These are phyloP conservation scores for Rhabdophis nuchalis DNA, from an alignment of 2,797 vertebrate species.

Conservation along the genomic window DNA sequence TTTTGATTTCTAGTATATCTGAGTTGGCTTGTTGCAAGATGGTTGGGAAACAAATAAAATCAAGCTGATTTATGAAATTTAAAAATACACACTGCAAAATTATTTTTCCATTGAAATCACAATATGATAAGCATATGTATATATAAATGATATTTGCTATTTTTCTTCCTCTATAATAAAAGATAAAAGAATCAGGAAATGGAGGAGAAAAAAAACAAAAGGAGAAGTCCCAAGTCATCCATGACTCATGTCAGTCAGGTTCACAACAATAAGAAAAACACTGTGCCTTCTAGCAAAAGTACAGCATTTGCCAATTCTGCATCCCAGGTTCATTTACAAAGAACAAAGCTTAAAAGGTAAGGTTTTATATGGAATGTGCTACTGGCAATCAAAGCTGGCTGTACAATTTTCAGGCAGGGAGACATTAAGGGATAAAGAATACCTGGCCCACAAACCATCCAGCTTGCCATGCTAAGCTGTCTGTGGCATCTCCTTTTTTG, in stretches of 20 bases:
- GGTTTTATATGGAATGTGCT: neutral
- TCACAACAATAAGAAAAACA: slow-evolving; percentile 75
- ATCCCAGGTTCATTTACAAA: slow-evolving; percentile 79
- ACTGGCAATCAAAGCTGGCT: neutral
- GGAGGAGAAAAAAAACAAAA: slow-evolving; percentile 91
- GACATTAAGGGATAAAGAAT: neutral
- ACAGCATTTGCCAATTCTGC: slow-evolving; percentile 76
- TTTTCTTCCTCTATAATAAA: slow-evolving; percentile 27
- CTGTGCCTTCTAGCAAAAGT: slow-evolving; percentile 76
- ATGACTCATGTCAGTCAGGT: slow-evolving; percentile 73
- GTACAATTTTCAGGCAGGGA: neutral
- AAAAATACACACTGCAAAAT: neutral
- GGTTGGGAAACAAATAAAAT: neutral
- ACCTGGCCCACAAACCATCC: neutral
- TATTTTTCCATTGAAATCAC: neutral
- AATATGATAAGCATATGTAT: neutral
- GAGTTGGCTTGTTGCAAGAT: neutral
- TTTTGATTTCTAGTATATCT: neutral
- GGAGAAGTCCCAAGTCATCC: slow-evolving; percentile 85
- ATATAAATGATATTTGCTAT: neutral
- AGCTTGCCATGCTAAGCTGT: neutral
- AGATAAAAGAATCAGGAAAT: slow-evolving; percentile 66
- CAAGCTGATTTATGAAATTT: neutral
- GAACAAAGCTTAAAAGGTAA: slow-evolving; percentile 83
- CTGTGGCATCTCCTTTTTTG: neutral